These are phyloP conservation scores for Cosmia trapezina DNA, from an alignment of 2,888 invertebrate species.

Conservation along the genomic window DNA sequence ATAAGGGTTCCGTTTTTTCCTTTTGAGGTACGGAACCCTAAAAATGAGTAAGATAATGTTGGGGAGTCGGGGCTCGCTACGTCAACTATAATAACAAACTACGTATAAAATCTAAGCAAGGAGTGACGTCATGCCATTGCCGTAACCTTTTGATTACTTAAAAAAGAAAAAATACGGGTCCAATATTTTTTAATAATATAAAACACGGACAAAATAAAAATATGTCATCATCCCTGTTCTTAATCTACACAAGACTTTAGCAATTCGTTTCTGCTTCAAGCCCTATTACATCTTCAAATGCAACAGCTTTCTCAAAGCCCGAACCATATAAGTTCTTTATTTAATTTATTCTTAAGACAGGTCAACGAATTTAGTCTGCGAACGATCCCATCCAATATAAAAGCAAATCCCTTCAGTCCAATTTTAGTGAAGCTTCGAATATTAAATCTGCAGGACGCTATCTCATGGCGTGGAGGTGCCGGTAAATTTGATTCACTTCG, in stretches of 20 bases:
- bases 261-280: conserved; percentile 4
- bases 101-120: too few relatives aligned
- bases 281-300: conserved; percentile 17
- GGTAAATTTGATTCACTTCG: conserved; percentile 59
- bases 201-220: too few relatives aligned
- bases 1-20: too few relatives aligned
- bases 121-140: too few relatives aligned
- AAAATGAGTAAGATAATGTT: too few relatives aligned
- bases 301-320: conserved; percentile 29
- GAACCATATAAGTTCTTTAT: conserved; percentile 42
- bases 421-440: conserved; percentile 53
- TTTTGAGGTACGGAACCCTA: too few relatives aligned
- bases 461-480: conserved; percentile 47
- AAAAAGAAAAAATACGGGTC: too few relatives aligned
- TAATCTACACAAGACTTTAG: background rate
- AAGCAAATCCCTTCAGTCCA: conserved; percentile 51
- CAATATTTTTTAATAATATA: too few relatives aligned
- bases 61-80: too few relatives aligned
- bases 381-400: conserved; percentile 35
- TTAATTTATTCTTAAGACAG: conserved; percentile 47
- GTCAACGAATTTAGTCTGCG: conserved; percentile 31
- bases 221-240: too few relatives aligned
- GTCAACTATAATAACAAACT: too few relatives aligned
- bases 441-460: conserved; percentile 57
- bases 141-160: too few relatives aligned